Conservation (phyloP, 2,113 vertebrate genomes). For the Gymnorhina tibicen region DNA sequence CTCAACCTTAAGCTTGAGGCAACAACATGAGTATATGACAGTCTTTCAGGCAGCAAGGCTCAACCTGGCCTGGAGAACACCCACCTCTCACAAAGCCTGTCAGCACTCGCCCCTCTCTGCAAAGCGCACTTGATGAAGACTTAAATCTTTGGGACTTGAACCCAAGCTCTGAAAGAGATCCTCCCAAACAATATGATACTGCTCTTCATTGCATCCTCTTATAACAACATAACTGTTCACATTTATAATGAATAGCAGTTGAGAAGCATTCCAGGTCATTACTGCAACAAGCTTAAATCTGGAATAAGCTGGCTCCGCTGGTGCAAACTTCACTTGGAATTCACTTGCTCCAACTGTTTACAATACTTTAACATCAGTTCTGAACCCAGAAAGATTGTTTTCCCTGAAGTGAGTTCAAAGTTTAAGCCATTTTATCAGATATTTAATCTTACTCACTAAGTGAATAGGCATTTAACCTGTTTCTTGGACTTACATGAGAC, state of each 20-base stretch:
- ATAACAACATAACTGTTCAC: neutral
- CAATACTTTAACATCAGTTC: neutral
- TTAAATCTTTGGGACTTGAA: neutral
- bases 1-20: neutral
- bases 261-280: neutral
- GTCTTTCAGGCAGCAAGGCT: neutral
- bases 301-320: neutral
- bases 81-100: neutral
- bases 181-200: neutral
- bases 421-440: neutral
- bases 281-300: neutral
- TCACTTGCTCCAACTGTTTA: neutral
- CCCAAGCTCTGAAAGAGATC: neutral
- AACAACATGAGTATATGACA: neutral
- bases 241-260: neutral
- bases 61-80: neutral
- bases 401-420: neutral
- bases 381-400: neutral
- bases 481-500: neutral
- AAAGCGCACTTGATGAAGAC: neutral
- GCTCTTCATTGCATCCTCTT: neutral
- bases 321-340: neutral
- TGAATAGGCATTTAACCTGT: neutral
- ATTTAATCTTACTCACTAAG: neutral
- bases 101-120: neutral